A percentile compares a stretch with the other conserved stretches of the same genome.
Conservation (phyloP, 2,888 invertebrate genomes). For the Lochmaea crataegi region DNA sequence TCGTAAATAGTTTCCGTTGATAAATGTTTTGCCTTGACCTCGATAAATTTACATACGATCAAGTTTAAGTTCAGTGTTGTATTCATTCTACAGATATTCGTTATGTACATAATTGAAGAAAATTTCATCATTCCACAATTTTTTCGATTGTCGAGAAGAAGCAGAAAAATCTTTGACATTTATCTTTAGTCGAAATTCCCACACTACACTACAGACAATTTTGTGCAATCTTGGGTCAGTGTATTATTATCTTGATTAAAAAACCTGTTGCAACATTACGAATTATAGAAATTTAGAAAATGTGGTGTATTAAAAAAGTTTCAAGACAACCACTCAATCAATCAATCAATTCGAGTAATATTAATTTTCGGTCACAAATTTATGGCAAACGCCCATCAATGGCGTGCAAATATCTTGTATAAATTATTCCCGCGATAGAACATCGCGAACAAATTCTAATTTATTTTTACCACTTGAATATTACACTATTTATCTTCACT, state of each 20-base stretch:
- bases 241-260: slow-evolving; percentile 3
- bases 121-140: neutral
- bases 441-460: too few relatives aligned
- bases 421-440: too few relatives aligned
- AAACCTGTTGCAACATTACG: neutral
- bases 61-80: neutral
- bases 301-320: too few relatives aligned
- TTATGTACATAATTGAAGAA: neutral
- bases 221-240: neutral
- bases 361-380: too few relatives aligned
- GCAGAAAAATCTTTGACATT: neutral
- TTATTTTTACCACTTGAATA: too few relatives aligned
- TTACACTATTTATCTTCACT: too few relatives aligned
- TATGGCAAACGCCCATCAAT: too few relatives aligned
- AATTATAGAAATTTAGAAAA: neutral
- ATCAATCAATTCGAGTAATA: too few relatives aligned
- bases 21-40: neutral
- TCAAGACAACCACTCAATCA: too few relatives aligned
- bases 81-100: neutral
- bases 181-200: neutral
- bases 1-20: neutral
- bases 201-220: neutral
- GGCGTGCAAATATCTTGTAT: too few relatives aligned
- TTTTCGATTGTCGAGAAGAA: too few relatives aligned
- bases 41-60: neutral